phyloP scores from a whole-genome alignment of 2,888 invertebrate genomes.

The Drosophila sordidapex region DNA sequence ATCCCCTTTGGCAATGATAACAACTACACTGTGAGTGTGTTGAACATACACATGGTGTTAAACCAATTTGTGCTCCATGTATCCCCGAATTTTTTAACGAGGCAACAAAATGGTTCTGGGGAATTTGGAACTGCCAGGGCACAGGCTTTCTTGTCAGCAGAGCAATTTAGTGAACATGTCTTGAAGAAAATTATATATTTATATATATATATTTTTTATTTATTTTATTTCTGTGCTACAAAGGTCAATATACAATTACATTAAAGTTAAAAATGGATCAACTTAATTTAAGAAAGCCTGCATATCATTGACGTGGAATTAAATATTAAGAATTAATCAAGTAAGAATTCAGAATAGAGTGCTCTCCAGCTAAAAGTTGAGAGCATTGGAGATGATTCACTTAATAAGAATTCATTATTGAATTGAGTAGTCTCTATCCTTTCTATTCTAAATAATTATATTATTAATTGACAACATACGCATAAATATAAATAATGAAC shows the following conservation, averaged over 20 bases:
- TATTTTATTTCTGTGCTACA: neutral
- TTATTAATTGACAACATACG: neutral
- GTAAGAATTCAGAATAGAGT: neutral
- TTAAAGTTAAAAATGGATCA: neutral
- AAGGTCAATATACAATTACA: neutral
- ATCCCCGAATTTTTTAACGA: slow-evolving; percentile 49
- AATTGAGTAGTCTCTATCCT: neutral
- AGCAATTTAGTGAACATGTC: no score
- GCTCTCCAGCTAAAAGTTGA: neutral
- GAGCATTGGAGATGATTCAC: neutral
- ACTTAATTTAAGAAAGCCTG: neutral
- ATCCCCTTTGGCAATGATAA: slow-evolving; percentile 78
- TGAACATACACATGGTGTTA: no score
- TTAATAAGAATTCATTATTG: neutral
- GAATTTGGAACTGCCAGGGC: slow-evolving; percentile 87
- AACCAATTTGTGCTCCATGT: neutral
- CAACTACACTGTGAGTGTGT: slow-evolving; percentile 55
- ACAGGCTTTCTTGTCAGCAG: no score
- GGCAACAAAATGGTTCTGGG: slow-evolving; percentile 73
- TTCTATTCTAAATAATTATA: neutral
- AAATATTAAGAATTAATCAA: neutral
- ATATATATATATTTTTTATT: neutral
- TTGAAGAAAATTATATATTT: no score
- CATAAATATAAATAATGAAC: neutral
- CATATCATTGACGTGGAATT: slow-evolving; percentile 1